These are phyloP conservation scores for Dorcus parallelipipedus DNA, from an alignment of 2,888 invertebrate genomes.

Conservation along the genomic window DNA sequence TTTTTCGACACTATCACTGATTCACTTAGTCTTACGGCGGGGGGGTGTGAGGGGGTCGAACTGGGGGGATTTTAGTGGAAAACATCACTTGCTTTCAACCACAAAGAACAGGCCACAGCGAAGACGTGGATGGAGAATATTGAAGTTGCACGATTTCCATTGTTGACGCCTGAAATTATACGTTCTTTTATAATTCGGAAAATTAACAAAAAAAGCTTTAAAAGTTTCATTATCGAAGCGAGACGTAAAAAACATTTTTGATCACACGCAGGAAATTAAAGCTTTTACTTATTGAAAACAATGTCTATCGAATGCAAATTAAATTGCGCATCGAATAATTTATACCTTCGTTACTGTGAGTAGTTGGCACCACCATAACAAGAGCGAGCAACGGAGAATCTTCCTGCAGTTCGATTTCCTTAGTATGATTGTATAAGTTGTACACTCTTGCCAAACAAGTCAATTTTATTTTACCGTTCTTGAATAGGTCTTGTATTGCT, in stretches of 20 bases:
- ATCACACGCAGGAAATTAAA: too few species aligned
- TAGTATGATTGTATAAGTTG: slow-evolving; percentile 38
- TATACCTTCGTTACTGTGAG: slow-evolving; percentile 39
- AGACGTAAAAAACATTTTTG: too few species aligned
- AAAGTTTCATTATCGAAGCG: too few species aligned
- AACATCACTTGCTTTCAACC: background rate
- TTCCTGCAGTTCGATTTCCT: slow-evolving; percentile 42
- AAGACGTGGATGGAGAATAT: slow-evolving; percentile 7
- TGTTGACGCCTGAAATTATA: slow-evolving; percentile 23
- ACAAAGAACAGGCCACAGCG: background rate
- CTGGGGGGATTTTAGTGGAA: slow-evolving; percentile 6
- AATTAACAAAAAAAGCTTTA: too few species aligned
- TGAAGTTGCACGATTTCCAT: slow-evolving; percentile 19
- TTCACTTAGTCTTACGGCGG: slow-evolving; percentile 15
- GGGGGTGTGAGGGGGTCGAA: too few species aligned
- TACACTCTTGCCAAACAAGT: slow-evolving; percentile 44
- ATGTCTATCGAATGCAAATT: too few species aligned
- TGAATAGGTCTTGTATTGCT: slow-evolving; percentile 41
- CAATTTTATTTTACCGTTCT: slow-evolving; percentile 41
- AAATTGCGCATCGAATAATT: too few species aligned
- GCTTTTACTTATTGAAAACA: too few species aligned
- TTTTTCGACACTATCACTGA: slow-evolving; percentile 20
- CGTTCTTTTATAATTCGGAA: background rate
- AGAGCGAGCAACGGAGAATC: slow-evolving; percentile 43
- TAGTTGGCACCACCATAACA: slow-evolving; percentile 42